Base-by-base conservation (phyloP, 30 jellyfish, hydroid and myxozoan species). In the Chrysaora quinquecirrha region DNA sequence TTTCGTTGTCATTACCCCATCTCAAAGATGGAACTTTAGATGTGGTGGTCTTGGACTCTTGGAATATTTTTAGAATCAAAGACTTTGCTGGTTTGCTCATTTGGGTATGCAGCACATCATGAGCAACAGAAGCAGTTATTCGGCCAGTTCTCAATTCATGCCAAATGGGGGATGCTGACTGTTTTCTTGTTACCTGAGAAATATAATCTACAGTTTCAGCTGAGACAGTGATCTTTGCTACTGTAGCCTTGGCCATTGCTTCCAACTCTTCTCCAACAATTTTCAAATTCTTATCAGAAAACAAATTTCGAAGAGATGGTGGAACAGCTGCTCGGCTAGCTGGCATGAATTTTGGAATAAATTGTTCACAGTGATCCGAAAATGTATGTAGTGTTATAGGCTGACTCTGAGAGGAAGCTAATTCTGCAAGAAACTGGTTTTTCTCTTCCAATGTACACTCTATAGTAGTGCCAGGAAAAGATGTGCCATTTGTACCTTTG, bases 51-150 rank as follows among this genome's bases (percentile, higher is more conserved):
- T 18, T 58, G 71, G 71, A 58, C 30, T 18, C 71, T 58, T n/a
- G 27, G 71, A 4, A 43, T 43, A 43, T 43, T 43, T 43, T 43
- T 43, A 43, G 58, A 43, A 43, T 43, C 16, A 43, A 43, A 6
- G 58, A 43, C 58, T 43, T 43, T 43, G 58, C 58, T 43, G 58
- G 58, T 43, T 43, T 43, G 58, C 58, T 43, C 58, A 43, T 58
- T 58, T 24, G 6, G 30, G 75, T 23, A 23, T 63, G 75, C 75
- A 63, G 38, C 46, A 63, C 75, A 63, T 66, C 79, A 66, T 66
- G 79, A 9, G 60, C 79, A 66, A 30, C 58, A 29, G 60, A 66
- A 9, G 79, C 79, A 25, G 79, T 66, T 24, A 27, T 66, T 30
- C 79, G n/a, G 6, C 79, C 79, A 66, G 54, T 46, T 66, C 58